phyloP scores from a whole-genome alignment of 2,888 invertebrate species.

The Luperina testacea region DNA sequence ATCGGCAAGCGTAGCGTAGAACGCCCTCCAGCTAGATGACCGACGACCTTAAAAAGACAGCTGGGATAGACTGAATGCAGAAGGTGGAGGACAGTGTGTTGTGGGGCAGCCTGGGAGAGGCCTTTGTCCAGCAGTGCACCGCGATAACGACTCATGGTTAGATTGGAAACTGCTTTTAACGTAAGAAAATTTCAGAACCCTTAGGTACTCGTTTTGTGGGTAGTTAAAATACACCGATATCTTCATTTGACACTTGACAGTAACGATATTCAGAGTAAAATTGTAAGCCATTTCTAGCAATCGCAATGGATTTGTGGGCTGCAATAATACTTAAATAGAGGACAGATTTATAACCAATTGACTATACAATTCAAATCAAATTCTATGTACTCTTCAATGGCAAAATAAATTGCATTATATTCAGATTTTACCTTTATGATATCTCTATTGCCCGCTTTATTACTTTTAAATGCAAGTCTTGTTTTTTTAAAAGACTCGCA shows the following conservation, averaged over 20 bases:
- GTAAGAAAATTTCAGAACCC: neutral
- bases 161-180: neutral
- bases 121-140: neutral
- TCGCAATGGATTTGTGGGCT: neutral
- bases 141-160: neutral
- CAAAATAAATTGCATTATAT: slow-evolving; percentile 4
- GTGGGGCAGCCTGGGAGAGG: neutral
- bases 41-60: neutral
- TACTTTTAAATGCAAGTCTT: neutral
- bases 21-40: neutral
- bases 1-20: neutral
- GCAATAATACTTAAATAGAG: slow-evolving; percentile 5
- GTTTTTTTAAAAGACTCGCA: slow-evolving; percentile 12
- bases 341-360: slow-evolving; percentile 1
- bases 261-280: neutral
- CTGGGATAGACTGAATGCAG: neutral
- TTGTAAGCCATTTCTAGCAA: neutral
- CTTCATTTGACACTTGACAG: neutral
- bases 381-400: neutral
- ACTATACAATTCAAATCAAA: neutral
- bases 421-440: neutral
- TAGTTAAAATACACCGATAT: neutral
- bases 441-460: slow-evolving; percentile 1
- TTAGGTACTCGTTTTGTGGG: neutral
- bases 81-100: neutral